Evolutionary conservation across 2,888 invertebrate genomes (phyloP), one percentile per base, ranked within the genome.

Genomic region (Dryadula phaetusa): DNA sequence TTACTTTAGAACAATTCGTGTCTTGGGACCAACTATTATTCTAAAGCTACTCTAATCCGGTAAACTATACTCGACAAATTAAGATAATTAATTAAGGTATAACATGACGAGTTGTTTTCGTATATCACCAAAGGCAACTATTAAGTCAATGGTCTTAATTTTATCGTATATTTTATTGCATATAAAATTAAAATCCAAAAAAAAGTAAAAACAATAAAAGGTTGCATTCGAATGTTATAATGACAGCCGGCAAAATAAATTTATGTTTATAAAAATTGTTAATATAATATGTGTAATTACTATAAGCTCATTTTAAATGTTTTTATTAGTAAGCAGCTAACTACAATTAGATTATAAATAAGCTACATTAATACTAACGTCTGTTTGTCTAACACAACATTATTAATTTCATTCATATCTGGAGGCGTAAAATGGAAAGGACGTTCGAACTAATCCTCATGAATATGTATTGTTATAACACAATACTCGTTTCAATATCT

Each of bases 1-100:
- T 79, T 85, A 83, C 78, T 81, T 89, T 83, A 83, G 85, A 81
- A 87, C 84, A 77, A 81, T 84, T 84, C 68, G 16, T 47, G 44
- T 56, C 67, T 67, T 70, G 70, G 67, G 67, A 70, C 69, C 44
- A 58, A 58, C 64, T 64, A 64, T 67, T 44, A 60, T 34, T 49
- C 64, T 70, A 62, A 61, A 67, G 64, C 70, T 79, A 74, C 81
- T 75, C 77, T 75, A 82, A 80, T 79, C 79, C 49, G 49, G 25
- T 76, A 76, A 72, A 73, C 69, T 69, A 75, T 79, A 78, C 79
- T 68, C 69, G 66, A 69, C 62, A 63, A 69, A 72, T 70, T 67
- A 62, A 70, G 58, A 66, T 71, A 69, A 71, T 71, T 66, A 71
- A 71, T 69, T 64, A 56, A 62, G 22, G 20, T 58, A 47, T 20